phyloP scores from a whole-genome alignment of 2,888 invertebrate species.

The Thera britannica region DNA sequence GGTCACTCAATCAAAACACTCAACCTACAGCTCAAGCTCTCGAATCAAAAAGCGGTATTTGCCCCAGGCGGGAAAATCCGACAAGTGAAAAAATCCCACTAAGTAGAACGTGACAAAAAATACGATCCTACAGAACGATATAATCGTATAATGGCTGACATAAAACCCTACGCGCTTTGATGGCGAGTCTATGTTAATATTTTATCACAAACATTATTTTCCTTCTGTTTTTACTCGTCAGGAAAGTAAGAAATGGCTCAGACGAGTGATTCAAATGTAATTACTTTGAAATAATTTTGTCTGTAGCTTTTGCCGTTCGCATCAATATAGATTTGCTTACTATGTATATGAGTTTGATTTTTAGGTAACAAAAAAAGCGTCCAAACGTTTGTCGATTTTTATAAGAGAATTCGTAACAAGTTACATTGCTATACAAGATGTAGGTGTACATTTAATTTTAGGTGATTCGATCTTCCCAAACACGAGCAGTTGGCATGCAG shows the following conservation, averaged over 20 bases:
- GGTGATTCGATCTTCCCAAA: no score
- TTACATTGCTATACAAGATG: neutral
- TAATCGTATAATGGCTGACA: conserved; percentile 33
- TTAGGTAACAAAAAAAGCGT: neutral
- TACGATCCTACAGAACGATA: conserved; percentile 34
- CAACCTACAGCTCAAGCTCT: neutral
- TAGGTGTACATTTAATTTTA: no score
- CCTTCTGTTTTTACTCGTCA: conserved; percentile 23
- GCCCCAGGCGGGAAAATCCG: conserved; percentile 1
- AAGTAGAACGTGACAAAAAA: conserved; percentile 17
- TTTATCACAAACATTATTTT: conserved; percentile 25
- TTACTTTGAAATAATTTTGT: conserved; percentile 5
- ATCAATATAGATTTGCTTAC: conserved; percentile 45
- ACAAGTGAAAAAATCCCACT: conserved; percentile 1
- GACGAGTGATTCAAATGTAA: conserved; percentile 13
- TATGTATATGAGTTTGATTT: conserved; percentile 36
- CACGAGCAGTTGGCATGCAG: conserved; percentile 29
- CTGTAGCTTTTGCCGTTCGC: conserved; percentile 12
- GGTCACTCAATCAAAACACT: neutral
- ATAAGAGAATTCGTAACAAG: neutral
- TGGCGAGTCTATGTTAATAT: conserved; percentile 31
- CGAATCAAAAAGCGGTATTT: neutral
- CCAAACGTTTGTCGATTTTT: neutral
- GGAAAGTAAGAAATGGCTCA: conserved; percentile 16
- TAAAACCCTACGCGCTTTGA: conserved; percentile 35